phyloP scores from a whole-genome alignment of 2,113 vertebrate genomes.

The Centropus unirufus region DNA sequence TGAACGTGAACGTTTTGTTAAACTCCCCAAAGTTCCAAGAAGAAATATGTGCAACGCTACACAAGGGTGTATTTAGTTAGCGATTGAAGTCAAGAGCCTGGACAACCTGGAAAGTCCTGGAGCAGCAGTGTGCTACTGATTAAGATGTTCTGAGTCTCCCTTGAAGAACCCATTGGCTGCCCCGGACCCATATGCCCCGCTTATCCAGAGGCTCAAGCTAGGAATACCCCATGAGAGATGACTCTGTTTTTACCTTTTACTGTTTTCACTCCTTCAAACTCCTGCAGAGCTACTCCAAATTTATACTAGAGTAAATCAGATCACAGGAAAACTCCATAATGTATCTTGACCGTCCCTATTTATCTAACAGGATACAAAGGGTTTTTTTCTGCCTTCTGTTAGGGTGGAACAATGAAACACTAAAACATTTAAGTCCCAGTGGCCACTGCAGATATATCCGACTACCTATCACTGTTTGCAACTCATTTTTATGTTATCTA shows the following conservation, averaged over 20 bases:
- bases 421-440: neutral
- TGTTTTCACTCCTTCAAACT: neutral
- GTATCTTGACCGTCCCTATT: neutral
- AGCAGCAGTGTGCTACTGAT: neutral
- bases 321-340: neutral
- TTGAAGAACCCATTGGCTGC: neutral
- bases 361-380: neutral
- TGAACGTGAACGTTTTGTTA: conserved; percentile 45
- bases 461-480: neutral
- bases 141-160: neutral
- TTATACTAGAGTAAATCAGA: neutral
- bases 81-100: neutral
- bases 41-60: neutral
- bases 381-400: neutral
- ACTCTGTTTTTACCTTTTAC: neutral
- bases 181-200: neutral
- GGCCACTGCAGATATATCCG: neutral
- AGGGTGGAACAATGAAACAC: neutral
- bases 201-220: neutral
- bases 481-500: neutral
- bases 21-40: conserved; percentile 18
- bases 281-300: neutral
- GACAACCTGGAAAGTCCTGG: neutral
- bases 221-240: neutral
- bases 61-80: neutral